Conservation (phyloP, 2,113 vertebrate species). For the Aepyceros melampus region DNA sequence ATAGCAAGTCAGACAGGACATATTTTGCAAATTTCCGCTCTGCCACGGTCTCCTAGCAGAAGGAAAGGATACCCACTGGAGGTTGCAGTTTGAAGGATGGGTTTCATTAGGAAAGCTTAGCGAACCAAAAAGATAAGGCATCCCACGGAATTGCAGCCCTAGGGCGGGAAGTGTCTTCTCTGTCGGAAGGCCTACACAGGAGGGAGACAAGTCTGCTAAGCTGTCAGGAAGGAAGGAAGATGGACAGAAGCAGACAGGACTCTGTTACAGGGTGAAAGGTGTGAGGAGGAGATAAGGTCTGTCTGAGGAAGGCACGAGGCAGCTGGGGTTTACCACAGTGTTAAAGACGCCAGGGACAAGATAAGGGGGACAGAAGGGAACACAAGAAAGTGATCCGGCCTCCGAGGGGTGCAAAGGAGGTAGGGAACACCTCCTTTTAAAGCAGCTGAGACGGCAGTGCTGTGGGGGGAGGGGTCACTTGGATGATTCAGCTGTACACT, state of each 20-base stretch:
- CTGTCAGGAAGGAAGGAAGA: neutral
- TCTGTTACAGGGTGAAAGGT: neutral
- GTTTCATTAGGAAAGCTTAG: conserved; percentile 6
- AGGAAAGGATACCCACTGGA: neutral
- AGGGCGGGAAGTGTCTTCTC: neutral
- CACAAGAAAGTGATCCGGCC: neutral
- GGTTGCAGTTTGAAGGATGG: neutral
- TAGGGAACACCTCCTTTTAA: neutral
- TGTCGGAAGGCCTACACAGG: neutral
- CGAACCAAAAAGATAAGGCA: neutral
- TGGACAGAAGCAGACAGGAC: neutral
- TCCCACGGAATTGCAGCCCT: neutral
- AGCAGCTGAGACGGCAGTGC: neutral
- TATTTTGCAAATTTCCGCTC: neutral
- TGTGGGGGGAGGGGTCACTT: neutral
- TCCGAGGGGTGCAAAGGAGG: neutral
- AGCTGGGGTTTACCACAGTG: neutral
- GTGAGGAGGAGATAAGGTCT: conserved; percentile 19
- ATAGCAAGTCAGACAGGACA: neutral
- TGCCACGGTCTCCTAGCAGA: neutral
- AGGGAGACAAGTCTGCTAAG: neutral
- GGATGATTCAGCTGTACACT: neutral
- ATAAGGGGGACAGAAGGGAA: neutral
- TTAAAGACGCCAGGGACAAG: neutral
- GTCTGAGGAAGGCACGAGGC: neutral